A percentile compares a stretch with the other conserved stretches of the same genome.
Conservation (phyloP, 2,113 vertebrate genomes). For the Leucosticte australis region DNA sequence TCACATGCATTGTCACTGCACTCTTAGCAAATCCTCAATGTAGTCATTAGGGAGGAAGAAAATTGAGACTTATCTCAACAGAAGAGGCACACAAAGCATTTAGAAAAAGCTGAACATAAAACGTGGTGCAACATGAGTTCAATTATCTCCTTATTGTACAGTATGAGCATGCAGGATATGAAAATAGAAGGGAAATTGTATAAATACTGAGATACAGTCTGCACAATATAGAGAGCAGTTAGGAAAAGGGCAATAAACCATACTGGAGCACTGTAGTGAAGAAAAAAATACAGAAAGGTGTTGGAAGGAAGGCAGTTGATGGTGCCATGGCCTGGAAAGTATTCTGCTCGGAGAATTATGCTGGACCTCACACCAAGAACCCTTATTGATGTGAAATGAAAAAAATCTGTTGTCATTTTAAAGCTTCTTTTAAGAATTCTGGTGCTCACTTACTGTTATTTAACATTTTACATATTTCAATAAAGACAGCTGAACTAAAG, state of each 20-base stretch:
- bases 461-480: not conserved
- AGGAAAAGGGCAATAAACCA: not conserved
- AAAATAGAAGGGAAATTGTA: slow-evolving; percentile 15
- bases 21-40: slow-evolving; percentile 48
- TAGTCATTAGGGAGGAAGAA: slow-evolving; percentile 62
- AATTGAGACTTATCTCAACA: slow-evolving; percentile 66
- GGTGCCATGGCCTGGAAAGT: not conserved
- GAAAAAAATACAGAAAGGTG: not conserved
- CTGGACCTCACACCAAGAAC: not conserved
- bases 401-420: not conserved
- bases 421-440: not conserved
- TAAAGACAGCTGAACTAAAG: not conserved
- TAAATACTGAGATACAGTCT: not conserved
- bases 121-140: slow-evolving; percentile 42
- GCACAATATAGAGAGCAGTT: not conserved
- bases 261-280: not conserved
- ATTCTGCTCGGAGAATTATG: not conserved
- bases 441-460: not conserved
- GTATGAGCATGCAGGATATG: slow-evolving; percentile 18
- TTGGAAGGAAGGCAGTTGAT: not conserved
- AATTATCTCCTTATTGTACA: slow-evolving; percentile 43
- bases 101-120: slow-evolving; percentile 53
- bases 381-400: not conserved
- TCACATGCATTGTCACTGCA: slow-evolving; percentile 49
- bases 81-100: slow-evolving; percentile 48